Base-by-base conservation (phyloP, 2,888 invertebrate genomes). In the Scaptodrosophila latifasciaeformis region DNA sequence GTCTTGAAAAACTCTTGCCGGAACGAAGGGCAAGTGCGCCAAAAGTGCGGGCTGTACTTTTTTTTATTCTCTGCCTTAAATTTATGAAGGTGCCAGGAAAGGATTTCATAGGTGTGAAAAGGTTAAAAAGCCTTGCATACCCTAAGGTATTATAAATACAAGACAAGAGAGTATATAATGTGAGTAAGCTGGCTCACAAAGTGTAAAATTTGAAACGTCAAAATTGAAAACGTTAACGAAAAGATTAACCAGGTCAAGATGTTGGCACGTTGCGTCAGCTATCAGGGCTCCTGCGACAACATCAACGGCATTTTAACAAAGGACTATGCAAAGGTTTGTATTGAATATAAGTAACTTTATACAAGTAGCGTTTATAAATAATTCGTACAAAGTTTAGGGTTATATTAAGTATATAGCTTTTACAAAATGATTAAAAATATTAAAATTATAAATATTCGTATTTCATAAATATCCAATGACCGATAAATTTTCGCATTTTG, bases 271-370 rank as follows among this genome's bases (percentile, higher is more conserved):
- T 87, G 86, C 58, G 86, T 87, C 37, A 85, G 86, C 58, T 90
- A 90, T 80, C 92, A 92, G 86, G 92, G 92, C 76, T 93, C 93
- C 68, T 91, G 90, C 64, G 93, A 94, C 87, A 93, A 93, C 86
- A 91, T 93, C 59, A 82, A 86, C 47, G 76, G 81, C 49, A 77
- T 81, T 45, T 65, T 81, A 61, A 86, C 91, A 90, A 61, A 90
- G 89, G 82, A 91, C 90, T 82, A 92, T 91, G 84, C 90, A 90
- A 79, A 92, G 92, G 92, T 92, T 75, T 54, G 85, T 82, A 65
- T 48, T 30, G 39, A 39, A 17, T 27, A 1, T n/a, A n/a, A n/a
- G n/a, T n/a, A n/a, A n/a, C n/a, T n/a, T n/a, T n/a, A n/a, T n/a
- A n/a, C n/a, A n/a, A n/a, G n/a, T n/a, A n/a, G n/a, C n/a, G n/a